phyloP scores from a whole-genome alignment of 1,140 invertebrate species.

The Asobara japonica region DNA sequence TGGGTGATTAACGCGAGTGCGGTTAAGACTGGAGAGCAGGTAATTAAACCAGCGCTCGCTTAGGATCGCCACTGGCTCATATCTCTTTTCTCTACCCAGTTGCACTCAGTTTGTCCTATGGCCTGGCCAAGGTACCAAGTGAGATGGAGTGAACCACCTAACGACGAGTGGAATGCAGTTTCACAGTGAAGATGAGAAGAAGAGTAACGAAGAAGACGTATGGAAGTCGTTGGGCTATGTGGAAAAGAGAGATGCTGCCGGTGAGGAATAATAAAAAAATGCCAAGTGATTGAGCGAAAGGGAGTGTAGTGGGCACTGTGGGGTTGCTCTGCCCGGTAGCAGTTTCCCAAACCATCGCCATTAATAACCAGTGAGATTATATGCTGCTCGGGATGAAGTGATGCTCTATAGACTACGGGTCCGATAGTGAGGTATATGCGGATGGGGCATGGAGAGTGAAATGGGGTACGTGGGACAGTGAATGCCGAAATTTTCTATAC shows the following conservation, averaged over 20 bases:
- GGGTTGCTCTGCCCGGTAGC: constrained; percentile 33
- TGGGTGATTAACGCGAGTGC: constrained; percentile 29
- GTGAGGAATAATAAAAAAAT: not conserved
- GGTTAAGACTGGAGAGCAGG: constrained; percentile 21
- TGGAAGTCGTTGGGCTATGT: not conserved
- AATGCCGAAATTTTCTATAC: no score
- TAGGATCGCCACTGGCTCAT: constrained; percentile 23
- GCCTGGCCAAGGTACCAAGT: not conserved
- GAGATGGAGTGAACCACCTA: not conserved
- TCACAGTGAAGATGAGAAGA: constrained; percentile 20
- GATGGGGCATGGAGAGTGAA: no score
- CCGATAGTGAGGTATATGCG: not conserved
- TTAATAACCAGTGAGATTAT: constrained; percentile 34
- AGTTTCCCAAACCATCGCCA: constrained; percentile 35
- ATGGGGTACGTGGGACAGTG: no score
- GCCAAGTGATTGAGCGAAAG: constrained; percentile 22
- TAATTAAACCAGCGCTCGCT: constrained; percentile 27
- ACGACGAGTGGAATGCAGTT: constrained; percentile 32
- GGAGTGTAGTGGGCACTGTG: not conserved
- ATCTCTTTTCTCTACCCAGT: not conserved
- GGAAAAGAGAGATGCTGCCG: not conserved
- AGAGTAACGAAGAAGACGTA: not conserved
- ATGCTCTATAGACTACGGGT: not conserved
- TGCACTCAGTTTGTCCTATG: not conserved
- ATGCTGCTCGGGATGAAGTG: constrained; percentile 14